Base-by-base conservation (phyloP, 2,113 vertebrate genomes). In the Malurus elegans region DNA sequence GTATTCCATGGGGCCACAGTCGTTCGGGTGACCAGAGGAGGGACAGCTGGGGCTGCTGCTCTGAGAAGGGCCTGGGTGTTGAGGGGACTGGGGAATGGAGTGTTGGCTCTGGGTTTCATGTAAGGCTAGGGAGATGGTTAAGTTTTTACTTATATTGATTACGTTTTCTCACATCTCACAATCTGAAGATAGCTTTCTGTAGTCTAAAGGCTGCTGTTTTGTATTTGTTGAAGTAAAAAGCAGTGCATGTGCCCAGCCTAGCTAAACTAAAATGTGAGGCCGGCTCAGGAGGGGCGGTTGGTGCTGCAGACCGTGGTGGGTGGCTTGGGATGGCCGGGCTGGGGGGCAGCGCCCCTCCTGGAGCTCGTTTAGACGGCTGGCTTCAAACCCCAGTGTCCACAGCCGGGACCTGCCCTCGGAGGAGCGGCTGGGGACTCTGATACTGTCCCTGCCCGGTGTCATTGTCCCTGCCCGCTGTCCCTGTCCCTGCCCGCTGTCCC, bases 161-260 rank as follows among this genome's bases (percentile, higher is more conserved):
- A 2, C 0, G 2, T 4, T 15, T 61, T 18, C 9, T 16, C 6
- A 1, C 4, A 0, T 36, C 18, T 34, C 17, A 9, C 18, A 2
- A 5, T 7, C 10, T 45, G 17, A 15, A 25, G 24, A 2, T 7
- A 6, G 11, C 7, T 36, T 69, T 12, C n/a, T 61, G 5, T 51
- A 14, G 24, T 15, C 18, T 15, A 3, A 40, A 56, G 10, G 3
- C 26, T 11, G 29, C 36, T 11, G 14, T 40, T 34, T 6, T n/a
- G 5, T 28, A 3, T 9, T 44, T 26, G 6, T 25, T 40, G 58
- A 19, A 36, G 45, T 28, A 4, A 57, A 18, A 79, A 5, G 1
- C 21, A 4, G 2, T 1, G 51, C 11, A 2, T 6, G 0, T 4
- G 4, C 4, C 8, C 40, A 5, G 12, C 8, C 25, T 8, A 3